phyloP scores from a whole-genome alignment of 2,888 invertebrate genomes.

The Entomobrya proxima region DNA sequence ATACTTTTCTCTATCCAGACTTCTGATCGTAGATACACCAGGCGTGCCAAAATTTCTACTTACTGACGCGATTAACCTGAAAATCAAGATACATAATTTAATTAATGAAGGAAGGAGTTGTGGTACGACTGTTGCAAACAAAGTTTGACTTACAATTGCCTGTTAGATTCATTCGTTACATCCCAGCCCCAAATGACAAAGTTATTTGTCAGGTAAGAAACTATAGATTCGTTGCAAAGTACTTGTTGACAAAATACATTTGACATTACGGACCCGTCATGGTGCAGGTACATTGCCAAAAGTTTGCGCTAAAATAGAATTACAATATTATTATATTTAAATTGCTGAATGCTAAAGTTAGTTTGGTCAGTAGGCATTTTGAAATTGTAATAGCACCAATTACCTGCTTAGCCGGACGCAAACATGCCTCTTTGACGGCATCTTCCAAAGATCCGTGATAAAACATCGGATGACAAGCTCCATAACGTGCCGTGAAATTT shows the following conservation, averaged over 20 bases:
- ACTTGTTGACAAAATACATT: conserved; percentile 98
- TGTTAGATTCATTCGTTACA: conserved; percentile 91
- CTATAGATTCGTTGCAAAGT: conserved; percentile 92
- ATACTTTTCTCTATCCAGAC: conserved; percentile 90
- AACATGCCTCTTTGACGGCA: conserved; percentile 92
- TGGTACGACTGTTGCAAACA: no score
- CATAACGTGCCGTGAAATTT: conserved; percentile 91
- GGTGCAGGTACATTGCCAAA: conserved; percentile 96
- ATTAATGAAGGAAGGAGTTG: no score
- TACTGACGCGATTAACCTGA: conserved; percentile 86
- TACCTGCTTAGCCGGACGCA: conserved; percentile 93
- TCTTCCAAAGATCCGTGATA: conserved; percentile 94
- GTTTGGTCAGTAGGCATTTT: no score
- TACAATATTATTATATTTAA: no score
- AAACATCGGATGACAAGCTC: conserved; percentile 91
- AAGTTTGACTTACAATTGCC: conserved; percentile 86
- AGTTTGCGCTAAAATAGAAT: conserved; percentile 86
- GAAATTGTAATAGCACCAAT: no score
- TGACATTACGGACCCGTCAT: conserved; percentile 94
- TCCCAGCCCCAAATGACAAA: conserved; percentile 99
- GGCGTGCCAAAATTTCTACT: conserved; percentile 87
- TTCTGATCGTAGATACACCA: conserved; percentile 89
- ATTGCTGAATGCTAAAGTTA: no score
- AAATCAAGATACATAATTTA: not conserved
- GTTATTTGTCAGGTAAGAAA: conserved; percentile 91